A percentile compares a stretch with the other conserved stretches of the same genome.
These are phyloP conservation scores for Orbicella faveolata DNA, from an alignment of 64 coral and sea anemone species.

Conservation along the genomic window DNA sequence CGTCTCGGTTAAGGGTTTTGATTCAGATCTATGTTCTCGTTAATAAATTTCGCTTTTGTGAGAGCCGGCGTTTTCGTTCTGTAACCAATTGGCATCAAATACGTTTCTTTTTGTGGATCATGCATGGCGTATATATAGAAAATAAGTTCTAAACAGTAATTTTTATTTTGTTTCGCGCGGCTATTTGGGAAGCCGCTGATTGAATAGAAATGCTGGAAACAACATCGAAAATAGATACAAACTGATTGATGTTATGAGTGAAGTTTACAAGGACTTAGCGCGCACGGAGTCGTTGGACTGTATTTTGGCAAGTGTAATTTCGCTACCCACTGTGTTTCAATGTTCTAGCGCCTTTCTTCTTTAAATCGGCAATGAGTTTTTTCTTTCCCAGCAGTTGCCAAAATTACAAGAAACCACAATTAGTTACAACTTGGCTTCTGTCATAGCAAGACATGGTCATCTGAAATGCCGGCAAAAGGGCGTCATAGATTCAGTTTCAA, in stretches of 20 bases:
- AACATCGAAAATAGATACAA: not conserved
- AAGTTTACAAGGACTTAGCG: not conserved
- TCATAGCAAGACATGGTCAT: not conserved
- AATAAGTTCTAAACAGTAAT: not conserved
- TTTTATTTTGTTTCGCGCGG: not conserved
- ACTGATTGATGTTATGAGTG: not conserved
- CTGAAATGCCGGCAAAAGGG: not conserved
- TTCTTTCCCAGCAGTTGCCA: not conserved
- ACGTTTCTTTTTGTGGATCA: not conserved
- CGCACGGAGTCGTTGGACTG: not conserved
- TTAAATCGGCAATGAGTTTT: not conserved
- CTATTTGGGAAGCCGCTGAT: not conserved
- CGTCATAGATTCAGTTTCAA: not conserved
- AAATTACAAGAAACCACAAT: not conserved
- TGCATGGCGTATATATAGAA: not conserved
- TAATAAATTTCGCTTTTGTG: conserved; percentile 9
- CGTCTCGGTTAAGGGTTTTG: not conserved
- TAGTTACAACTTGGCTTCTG: not conserved
- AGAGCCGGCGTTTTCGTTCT: not conserved
- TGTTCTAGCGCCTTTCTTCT: not conserved
- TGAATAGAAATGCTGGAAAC: not conserved
- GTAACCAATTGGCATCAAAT: conserved; percentile 1
- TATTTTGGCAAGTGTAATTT: not conserved
- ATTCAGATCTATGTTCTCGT: not conserved
- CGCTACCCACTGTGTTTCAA: not conserved